Conservation (phyloP, 2,113 vertebrate genomes). For the Alexandromys fortis region DNA sequence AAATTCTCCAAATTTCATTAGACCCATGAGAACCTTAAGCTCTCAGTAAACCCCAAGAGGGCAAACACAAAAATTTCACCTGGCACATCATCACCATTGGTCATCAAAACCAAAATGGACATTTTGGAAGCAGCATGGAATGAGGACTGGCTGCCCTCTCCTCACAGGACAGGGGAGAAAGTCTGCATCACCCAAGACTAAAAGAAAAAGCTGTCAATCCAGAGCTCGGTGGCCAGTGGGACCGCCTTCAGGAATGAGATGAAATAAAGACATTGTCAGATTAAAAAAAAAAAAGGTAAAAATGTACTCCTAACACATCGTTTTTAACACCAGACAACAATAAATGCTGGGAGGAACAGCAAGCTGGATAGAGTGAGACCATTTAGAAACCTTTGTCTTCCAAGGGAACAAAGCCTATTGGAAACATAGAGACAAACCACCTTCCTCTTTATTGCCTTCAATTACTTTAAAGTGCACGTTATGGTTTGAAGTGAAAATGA, state of each 20-base stretch:
- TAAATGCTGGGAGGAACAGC: not conserved
- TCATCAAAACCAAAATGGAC: too few species aligned
- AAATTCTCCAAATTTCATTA: not conserved
- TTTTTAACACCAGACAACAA: not conserved
- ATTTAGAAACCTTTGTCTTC: not conserved
- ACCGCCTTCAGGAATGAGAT: not conserved
- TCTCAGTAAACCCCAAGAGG: not conserved
- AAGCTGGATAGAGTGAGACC: not conserved
- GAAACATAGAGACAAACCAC: not conserved
- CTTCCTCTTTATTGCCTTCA: not conserved
- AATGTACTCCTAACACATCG: not conserved
- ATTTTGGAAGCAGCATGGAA: not conserved
- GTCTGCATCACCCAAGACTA: not conserved
- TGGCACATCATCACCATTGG: not conserved
- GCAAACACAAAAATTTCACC: not conserved
- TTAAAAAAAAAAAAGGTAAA: not conserved
- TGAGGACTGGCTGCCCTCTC: accelerated
- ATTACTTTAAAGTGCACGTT: not conserved
- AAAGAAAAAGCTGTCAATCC: not conserved
- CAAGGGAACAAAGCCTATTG: not conserved
- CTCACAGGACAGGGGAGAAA: not conserved
- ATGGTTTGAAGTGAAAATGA: not conserved
- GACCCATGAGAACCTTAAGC: not conserved
- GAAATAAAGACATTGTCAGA: not conserved
- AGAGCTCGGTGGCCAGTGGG: not conserved